Evolutionary conservation across 2,113 vertebrate species (phyloP), one percentile per base, ranked within the genome.

Genomic region (Phylloscopus trochilus): DNA sequence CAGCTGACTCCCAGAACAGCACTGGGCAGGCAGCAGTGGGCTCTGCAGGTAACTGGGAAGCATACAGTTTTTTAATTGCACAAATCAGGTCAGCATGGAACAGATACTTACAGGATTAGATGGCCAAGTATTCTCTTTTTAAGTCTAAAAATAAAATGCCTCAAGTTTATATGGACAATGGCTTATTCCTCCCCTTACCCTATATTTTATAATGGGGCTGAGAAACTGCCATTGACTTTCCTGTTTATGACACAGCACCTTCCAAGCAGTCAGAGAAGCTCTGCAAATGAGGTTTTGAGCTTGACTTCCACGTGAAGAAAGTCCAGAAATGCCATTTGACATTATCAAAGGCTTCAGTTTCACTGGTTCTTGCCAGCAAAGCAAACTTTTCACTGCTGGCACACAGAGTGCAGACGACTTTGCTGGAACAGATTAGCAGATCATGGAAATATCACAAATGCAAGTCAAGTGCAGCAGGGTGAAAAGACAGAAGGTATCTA

Each of bases 401-500:
- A 39, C 43, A 67, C 2, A 1, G 43, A 87, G 79, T 15, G n/a
- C 60, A 75, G 69, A 78, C 2, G 5, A 56, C 28, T 47, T 55
- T 8, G 41, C 85, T 94, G 85, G 79, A 51, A 86, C 55, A 84
- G 88, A 90, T 81, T 77, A 83, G 47, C 79, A 93, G 68, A 78
- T 68, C 77, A 24, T 60, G 46, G 69, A 96, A 93, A 89, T 78
- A 86, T 16, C 92, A n/a, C 28, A 70, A 60, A 87, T 12, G 31
- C 41, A 77, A 68, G 90, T 90, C 76, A 77, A 87, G 67, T 7
- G 21, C 67, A 59, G 47, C 19, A 27, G 72, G 56, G 93, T 83
- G 93, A 95, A 87, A 96, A 93, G 88, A 94, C 90, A 85, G 82
- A 80, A 87, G 59, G 82, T 73, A 92, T 94, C 93, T 90, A 55